phyloP scores from a whole-genome alignment of 2,113 vertebrate species.

The Nothoprocta perdicaria region DNA sequence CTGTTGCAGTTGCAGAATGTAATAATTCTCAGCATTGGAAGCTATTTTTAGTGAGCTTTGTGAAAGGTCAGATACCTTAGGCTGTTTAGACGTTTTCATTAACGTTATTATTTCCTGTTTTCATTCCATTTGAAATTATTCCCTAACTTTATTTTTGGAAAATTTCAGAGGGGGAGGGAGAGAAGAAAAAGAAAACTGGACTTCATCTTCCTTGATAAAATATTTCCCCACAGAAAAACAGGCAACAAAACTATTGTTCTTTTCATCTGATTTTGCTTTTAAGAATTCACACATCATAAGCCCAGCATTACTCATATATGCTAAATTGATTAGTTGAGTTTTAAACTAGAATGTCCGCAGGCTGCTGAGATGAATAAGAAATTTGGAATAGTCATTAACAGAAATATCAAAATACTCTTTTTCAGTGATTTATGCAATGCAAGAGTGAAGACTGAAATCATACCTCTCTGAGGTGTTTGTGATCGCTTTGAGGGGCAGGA shows the following conservation, averaged over 20 bases:
- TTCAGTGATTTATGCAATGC: not conserved
- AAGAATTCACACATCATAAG: not conserved
- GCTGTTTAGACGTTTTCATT: constrained; percentile 49
- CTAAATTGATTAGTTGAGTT: not conserved
- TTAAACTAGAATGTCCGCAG: not conserved
- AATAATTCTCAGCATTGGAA: constrained; percentile 34
- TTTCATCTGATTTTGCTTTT: constrained; percentile 12
- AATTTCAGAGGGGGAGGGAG: not conserved
- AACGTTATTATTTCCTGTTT: constrained; percentile 28
- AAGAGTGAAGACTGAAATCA: not conserved
- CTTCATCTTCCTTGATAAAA: constrained; percentile 25
- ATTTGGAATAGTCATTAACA: not conserved
- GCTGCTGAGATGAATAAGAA: not conserved
- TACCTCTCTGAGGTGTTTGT: not conserved
- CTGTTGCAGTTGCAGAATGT: constrained; percentile 44
- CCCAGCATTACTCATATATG: not conserved
- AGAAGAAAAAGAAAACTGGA: not conserved
- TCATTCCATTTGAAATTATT: not conserved
- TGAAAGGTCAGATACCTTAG: constrained; percentile 53
- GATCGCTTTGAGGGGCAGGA: not conserved
- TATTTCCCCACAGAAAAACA: not conserved
- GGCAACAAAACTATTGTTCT: not conserved
- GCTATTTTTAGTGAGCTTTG: constrained; percentile 54
- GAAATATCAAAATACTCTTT: not conserved
- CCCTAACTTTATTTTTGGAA: not conserved